phyloP scores from a whole-genome alignment of 1,140 invertebrate genomes.

The Linepithema humile region DNA sequence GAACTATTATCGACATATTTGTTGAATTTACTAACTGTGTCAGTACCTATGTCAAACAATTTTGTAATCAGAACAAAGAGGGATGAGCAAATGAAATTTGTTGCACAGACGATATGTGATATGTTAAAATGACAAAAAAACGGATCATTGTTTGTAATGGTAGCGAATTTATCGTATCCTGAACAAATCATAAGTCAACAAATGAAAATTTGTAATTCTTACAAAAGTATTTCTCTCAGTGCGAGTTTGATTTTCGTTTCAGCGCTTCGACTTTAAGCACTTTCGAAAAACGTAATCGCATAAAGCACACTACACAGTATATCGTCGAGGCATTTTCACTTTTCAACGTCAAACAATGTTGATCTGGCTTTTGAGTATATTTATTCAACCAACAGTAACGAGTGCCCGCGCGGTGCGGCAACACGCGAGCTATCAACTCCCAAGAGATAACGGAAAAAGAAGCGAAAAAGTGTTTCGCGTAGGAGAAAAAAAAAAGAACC shows the following conservation, averaged over 20 bases:
- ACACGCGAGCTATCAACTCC: background rate
- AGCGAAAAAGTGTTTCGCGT: background rate
- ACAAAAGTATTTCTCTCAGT: too few relatives aligned
- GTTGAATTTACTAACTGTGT: too few relatives aligned
- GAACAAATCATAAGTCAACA: too few relatives aligned
- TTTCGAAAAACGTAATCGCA: background rate
- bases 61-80: too few relatives aligned
- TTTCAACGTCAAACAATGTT: conserved; percentile 25
- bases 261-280: background rate
- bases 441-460: conserved; percentile 27
- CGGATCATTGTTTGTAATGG: too few relatives aligned
- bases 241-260: background rate
- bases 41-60: too few relatives aligned
- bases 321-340: background rate
- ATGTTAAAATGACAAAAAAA: too few relatives aligned
- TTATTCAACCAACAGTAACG: conserved; percentile 27
- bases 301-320: background rate
- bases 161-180: too few relatives aligned
- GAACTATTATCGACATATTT: too few relatives aligned
- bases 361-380: conserved; percentile 18
- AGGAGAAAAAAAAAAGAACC: background rate
- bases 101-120: too few relatives aligned
- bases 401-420: background rate
- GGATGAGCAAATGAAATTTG: too few relatives aligned
- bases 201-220: too few relatives aligned